Evolutionary conservation across 2,797 vertebrate genomes (phyloP).

Genomic region (Erethizon dorsatum): DNA sequence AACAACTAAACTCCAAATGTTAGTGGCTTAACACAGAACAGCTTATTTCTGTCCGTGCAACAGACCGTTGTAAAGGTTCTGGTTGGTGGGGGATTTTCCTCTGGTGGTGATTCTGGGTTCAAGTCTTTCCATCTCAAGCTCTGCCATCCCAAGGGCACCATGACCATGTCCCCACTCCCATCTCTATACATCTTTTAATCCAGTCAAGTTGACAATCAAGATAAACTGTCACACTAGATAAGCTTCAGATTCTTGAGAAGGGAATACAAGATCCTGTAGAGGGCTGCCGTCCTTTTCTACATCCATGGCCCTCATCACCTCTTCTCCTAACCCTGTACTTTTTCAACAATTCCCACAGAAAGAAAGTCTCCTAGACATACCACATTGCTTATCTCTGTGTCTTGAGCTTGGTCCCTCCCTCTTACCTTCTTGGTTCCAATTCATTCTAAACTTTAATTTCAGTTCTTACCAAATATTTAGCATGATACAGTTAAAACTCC

Average conservation of each 20-base stretch:
- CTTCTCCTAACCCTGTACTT: neutral
- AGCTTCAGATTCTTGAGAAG: neutral
- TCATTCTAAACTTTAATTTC: neutral
- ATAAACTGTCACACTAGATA: neutral
- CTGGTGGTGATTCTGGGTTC: neutral
- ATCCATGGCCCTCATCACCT: accelerated
- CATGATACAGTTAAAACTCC: neutral
- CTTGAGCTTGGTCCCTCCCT: neutral
- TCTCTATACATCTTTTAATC: neutral
- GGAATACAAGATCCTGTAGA: neutral
- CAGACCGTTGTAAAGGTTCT: neutral
- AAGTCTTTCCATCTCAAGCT: too few relatives aligned
- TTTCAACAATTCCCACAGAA: neutral
- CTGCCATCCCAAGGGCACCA: neutral
- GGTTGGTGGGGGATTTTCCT: neutral
- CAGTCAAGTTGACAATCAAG: too few relatives aligned
- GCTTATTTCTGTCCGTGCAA: too few relatives aligned
- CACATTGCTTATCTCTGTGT: neutral
- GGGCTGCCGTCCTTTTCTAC: neutral
- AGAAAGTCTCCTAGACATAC: neutral
- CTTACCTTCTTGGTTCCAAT: neutral
- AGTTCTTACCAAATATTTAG: neutral
- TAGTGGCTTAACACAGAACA: neutral
- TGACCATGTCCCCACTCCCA: too few relatives aligned
- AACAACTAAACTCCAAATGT: neutral